Conservation (phyloP, 2,797 vertebrate genomes). For the Sebastes variabilis region DNA sequence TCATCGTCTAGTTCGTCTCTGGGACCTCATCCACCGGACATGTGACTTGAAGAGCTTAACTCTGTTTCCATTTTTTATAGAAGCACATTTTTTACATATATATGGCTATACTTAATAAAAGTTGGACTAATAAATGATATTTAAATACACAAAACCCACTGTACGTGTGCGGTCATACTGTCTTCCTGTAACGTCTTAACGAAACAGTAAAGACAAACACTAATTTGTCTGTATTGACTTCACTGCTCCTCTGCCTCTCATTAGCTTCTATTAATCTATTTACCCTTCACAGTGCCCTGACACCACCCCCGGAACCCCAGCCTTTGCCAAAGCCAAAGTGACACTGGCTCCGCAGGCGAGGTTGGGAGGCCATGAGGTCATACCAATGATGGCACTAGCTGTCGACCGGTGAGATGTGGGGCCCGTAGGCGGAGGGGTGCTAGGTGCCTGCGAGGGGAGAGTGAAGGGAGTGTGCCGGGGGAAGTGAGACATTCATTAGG, state of each 20-base stretch:
- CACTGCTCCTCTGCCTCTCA: constrained; percentile 66
- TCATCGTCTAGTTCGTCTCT: neutral
- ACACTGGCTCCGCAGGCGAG: constrained; percentile 80
- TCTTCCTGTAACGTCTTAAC: neutral
- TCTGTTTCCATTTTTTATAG: neutral
- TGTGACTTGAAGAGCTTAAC: neutral
- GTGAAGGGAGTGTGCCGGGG: constrained; percentile 76
- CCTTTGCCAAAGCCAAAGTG: constrained; percentile 80
- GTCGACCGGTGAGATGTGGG: constrained; percentile 76
- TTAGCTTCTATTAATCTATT: constrained; percentile 85
- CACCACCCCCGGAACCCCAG: constrained; percentile 68
- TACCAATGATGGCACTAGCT: constrained; percentile 78
- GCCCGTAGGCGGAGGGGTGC: constrained; percentile 75
- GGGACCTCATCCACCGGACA: neutral
- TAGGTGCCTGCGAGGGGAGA: constrained; percentile 76
- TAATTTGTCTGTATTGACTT: constrained; percentile 38
- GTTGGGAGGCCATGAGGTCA: constrained; percentile 82
- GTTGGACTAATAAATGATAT: neutral
- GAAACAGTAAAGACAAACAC: constrained; percentile 19
- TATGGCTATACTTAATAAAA: neutral
- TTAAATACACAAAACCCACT: neutral
- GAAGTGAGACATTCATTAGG: constrained; percentile 88
- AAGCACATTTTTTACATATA: neutral
- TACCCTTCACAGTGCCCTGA: constrained; percentile 81
- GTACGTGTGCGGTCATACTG: neutral